phyloP scores from a whole-genome alignment of 2,888 invertebrate species.

The Stenoptilia bipunctidactyla region DNA sequence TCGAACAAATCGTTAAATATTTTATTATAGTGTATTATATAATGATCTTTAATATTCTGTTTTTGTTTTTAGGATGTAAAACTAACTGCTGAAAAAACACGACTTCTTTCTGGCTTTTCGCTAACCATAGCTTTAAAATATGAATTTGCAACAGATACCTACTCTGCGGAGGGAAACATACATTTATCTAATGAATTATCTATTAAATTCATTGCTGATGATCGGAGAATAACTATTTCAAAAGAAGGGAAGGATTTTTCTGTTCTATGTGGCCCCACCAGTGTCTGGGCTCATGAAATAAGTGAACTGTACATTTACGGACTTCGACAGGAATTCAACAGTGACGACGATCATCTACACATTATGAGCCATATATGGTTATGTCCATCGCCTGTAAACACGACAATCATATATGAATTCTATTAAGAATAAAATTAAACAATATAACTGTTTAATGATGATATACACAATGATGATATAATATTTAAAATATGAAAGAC shows the following conservation, averaged over 20 bases:
- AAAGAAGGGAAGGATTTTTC: conserved; percentile 27
- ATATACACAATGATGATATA: too few species aligned
- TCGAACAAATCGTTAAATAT: too few species aligned
- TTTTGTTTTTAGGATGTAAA: conserved; percentile 32
- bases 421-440: too few species aligned
- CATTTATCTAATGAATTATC: conserved; percentile 30
- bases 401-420: too few species aligned
- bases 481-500: too few species aligned
- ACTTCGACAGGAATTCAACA: conserved; percentile 37
- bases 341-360: conserved; percentile 42
- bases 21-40: too few species aligned
- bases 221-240: conserved; percentile 26
- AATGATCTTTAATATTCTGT: neutral
- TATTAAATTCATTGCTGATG: conserved; percentile 30
- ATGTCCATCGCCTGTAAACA: too few species aligned
- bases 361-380: too few species aligned
- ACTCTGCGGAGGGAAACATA: conserved; percentile 33
- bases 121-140: conserved; percentile 43
- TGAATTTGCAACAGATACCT: conserved; percentile 16
- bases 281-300: conserved; percentile 27
- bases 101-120: conserved; percentile 30
- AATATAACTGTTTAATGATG: too few species aligned
- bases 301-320: conserved; percentile 42
- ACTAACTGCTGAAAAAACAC: conserved; percentile 37
- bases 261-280: conserved; percentile 26